Evolutionary conservation across 2,888 invertebrate genomes (phyloP), one percentile per base, ranked within the genome.

Genomic region (Chrysodeixis includens): DNA sequence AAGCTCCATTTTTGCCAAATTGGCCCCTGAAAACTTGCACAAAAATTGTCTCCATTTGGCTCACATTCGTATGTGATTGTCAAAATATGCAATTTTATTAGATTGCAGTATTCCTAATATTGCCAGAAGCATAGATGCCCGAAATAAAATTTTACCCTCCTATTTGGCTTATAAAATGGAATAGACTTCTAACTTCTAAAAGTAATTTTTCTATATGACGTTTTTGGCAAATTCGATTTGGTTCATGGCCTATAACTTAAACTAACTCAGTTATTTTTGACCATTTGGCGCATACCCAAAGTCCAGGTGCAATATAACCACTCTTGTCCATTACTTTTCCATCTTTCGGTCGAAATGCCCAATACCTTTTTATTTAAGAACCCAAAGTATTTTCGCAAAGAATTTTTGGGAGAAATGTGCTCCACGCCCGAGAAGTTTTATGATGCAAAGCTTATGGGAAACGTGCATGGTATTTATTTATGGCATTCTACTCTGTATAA

Each of bases 341-440:
- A n/a, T 3, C 7, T 7, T 40, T 7, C 6, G n/a, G 7, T 7
- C 1, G n/a, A 40, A 40, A 4, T 40, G n/a, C 40, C n/a, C 40
- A 35, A 12, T 35, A 35, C 14, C 14, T n/a, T 6, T 40, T 40
- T 40, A 40, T 40, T n/a, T 40, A n/a, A n/a, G 18, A 53, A n/a
- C 18, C 46, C 16, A 10, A 16, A 53, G 52, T 49, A 18, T 49
- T 74, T 65, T 52, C 60, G 8, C 8, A 0, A 8, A 59, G 8
- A 14, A 67, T 64, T 63, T 63, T 67, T 71, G 40, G 44, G 10
- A 20, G 53, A 63, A 57, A 61, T 59, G 53, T 61, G 35, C 30
- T 51, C 59, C 22, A 7, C 9, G 6, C 22, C 14, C 10, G 12
- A 49, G 0, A 49, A n/a, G 49, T 51, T 62, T 46, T 53, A 49